phyloP scores from a whole-genome alignment of 2,797 vertebrate genomes.

The Gymnodraco acuticeps region DNA sequence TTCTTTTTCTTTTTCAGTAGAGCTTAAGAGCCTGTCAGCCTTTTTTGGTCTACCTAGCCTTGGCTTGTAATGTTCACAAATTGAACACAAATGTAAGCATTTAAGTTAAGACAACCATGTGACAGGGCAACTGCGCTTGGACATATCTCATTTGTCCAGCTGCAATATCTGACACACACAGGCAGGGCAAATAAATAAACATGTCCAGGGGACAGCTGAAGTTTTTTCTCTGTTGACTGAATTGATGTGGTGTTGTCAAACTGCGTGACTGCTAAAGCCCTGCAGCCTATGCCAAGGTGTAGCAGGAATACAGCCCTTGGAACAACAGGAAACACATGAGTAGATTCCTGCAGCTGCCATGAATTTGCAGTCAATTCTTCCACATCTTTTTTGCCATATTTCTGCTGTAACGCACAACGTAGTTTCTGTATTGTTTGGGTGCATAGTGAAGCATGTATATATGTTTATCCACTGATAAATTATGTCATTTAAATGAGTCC shows the following conservation, averaged over 20 bases:
- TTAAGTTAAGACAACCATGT: constrained; percentile 46
- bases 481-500: background rate
- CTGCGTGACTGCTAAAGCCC: constrained; percentile 33
- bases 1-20: too few relatives aligned
- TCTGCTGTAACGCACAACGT: constrained; percentile 55
- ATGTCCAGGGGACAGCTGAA: constrained; percentile 13
- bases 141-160: constrained; percentile 43
- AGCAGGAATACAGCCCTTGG: constrained; percentile 37
- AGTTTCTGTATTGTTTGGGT: constrained; percentile 40
- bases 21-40: constrained; percentile 5
- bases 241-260: constrained; percentile 58
- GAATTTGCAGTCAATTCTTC: constrained; percentile 70
- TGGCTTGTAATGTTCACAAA: constrained; percentile 13
- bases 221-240: constrained; percentile 27
- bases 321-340: constrained; percentile 51
- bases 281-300: constrained; percentile 31
- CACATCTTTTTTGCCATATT: constrained; percentile 66
- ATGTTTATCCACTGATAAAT: constrained; percentile 10
- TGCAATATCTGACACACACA: constrained; percentile 35
- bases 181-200: constrained; percentile 34
- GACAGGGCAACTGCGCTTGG: constrained; percentile 23
- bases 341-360: constrained; percentile 25
- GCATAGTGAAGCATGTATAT: background rate
- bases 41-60: constrained; percentile 31
- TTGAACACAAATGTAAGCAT: constrained; percentile 26